Conservation (phyloP, 1,140 invertebrate species). For the Drosophila cardini region DNA sequence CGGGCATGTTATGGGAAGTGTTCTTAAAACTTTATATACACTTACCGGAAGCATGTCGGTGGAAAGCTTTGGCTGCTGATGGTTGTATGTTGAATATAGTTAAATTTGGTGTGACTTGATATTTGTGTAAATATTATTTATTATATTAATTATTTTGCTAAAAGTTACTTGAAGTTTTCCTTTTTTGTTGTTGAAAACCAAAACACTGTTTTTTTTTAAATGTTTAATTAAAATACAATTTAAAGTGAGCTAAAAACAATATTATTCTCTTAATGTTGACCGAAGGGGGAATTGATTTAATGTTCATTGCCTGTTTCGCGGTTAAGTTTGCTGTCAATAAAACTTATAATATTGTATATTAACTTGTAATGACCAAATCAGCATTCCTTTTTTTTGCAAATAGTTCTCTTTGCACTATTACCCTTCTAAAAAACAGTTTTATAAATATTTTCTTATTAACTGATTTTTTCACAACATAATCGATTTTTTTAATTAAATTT, state of each 20-base stretch:
- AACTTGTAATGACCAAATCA: conserved; percentile 10
- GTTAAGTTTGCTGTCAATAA: no score
- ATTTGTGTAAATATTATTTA: conserved; percentile 37
- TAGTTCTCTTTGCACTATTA: conserved; percentile 45
- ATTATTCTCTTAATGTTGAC: conserved; percentile 5
- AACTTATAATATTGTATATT: background rate
- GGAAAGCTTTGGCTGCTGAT: conserved; percentile 53
- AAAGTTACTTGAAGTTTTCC: conserved; percentile 25
- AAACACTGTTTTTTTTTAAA: conserved; percentile 13
- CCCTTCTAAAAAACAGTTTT: conserved; percentile 35
- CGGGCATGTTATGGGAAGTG: no score
- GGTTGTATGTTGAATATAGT: conserved; percentile 40
- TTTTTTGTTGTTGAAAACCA: conserved; percentile 24
- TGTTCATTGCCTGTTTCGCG: no score
- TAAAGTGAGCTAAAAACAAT: conserved; percentile 31
- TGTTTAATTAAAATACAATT: conserved; percentile 36
- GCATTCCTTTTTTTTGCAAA: conserved; percentile 2
- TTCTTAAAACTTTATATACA: conserved; percentile 30
- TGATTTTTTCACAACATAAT: background rate
- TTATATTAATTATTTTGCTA: conserved; percentile 33
- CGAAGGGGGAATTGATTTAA: no score
- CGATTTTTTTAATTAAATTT: conserved; percentile 1
- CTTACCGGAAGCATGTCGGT: conserved; percentile 80
- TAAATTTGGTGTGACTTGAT: conserved; percentile 13
- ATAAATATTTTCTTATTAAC: conserved; percentile 24